These are phyloP conservation scores for Pterocles orientalis DNA, from an alignment of 2,113 vertebrate species.

Conservation along the genomic window DNA sequence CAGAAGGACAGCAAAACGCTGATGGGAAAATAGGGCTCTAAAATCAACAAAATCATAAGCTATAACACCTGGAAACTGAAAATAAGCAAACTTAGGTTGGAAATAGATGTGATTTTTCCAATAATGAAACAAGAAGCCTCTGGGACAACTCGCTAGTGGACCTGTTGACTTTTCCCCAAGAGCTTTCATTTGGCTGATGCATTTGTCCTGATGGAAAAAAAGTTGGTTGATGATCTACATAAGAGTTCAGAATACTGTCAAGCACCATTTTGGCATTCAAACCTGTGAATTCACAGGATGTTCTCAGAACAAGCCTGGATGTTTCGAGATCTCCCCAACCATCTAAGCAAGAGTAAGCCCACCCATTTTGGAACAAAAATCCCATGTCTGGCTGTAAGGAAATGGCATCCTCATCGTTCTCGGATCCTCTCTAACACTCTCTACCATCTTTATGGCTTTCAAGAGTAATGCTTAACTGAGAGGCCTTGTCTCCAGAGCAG, in stretches of 20 bases:
- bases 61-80: not conserved
- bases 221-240: not conserved
- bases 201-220: not conserved
- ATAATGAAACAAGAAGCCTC: not conserved
- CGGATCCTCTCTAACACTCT: not conserved
- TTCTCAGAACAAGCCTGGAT: not conserved
- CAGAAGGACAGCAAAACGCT: not conserved
- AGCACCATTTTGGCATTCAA: not conserved
- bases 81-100: not conserved
- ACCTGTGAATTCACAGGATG: not conserved
- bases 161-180: not conserved
- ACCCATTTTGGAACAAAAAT: not conserved
- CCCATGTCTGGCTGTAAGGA: rapidly evolving
- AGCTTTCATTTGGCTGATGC: not conserved
- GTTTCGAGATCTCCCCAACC: not conserved
- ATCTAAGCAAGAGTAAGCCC: not conserved
- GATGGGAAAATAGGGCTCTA: not conserved
- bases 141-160: not conserved
- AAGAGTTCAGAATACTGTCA: not conserved
- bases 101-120: not conserved
- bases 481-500: not conserved
- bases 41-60: not conserved
- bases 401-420: not conserved
- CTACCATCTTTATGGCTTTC: not conserved
- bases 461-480: not conserved